Evolutionary conservation across 2,888 invertebrate genomes (phyloP).

Genomic region (Drosophila robusta): DNA sequence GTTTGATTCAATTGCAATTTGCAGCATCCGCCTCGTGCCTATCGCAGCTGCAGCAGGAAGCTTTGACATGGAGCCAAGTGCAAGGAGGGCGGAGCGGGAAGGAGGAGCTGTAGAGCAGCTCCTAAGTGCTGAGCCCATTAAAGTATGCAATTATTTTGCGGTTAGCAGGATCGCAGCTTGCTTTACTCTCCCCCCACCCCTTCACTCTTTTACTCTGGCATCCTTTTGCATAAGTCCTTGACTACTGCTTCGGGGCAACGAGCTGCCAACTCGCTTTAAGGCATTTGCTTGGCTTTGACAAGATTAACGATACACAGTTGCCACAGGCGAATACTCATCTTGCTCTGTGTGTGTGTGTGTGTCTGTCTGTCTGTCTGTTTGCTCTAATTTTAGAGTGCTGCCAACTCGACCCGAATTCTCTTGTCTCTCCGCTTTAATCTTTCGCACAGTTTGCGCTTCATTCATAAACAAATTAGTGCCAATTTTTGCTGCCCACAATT

Average conservation of each 20-base stretch:
- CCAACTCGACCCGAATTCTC: conserved; percentile 13
- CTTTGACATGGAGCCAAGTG: conserved; percentile 6
- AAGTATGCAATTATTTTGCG: conserved; percentile 78
- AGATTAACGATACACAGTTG: conserved; percentile 27
- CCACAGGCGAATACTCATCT: background rate
- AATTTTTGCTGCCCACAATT: conserved; percentile 44
- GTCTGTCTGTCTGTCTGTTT: conserved; percentile 1
- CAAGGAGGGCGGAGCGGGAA: accelerated
- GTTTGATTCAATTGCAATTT: conserved; percentile 77
- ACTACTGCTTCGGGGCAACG: conserved; percentile 13
- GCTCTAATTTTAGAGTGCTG: conserved; percentile 20
- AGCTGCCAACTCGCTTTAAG: conserved; percentile 19
- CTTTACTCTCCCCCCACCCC: background rate
- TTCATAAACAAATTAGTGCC: conserved; percentile 70
- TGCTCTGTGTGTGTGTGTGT: background rate
- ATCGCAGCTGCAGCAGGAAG: conserved; percentile 23
- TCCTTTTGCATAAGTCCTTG: conserved; percentile 6
- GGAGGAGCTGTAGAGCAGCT: conserved; percentile 5
- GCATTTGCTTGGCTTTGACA: conserved; percentile 12
- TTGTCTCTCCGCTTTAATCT: conserved; percentile 17
- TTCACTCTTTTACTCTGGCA: background rate
- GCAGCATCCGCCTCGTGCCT: conserved; percentile 39
- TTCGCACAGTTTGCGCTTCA: conserved; percentile 23
- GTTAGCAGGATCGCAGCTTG: conserved; percentile 36
- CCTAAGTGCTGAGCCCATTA: conserved; percentile 76